Evolutionary conservation across 2,888 invertebrate species (phyloP), one percentile per base, ranked within the genome.

Genomic region (Drosophila monieri): DNA sequence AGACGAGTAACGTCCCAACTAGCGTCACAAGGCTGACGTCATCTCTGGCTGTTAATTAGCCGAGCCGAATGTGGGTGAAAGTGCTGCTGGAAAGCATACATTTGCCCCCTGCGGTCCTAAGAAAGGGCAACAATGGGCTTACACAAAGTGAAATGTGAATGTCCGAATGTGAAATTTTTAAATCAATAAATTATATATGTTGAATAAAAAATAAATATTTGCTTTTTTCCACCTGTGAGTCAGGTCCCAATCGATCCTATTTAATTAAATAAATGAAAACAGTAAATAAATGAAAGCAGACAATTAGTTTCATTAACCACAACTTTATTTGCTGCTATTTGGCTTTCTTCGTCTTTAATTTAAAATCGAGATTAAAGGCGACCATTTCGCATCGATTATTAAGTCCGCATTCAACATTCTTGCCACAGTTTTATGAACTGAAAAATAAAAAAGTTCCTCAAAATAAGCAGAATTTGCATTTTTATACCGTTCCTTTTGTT

Each of bases 401-500:
- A 10, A 2, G 27, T 39, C 57, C 21, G 14, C 41, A 41, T 53
- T 15, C 41, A 41, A 53, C 54, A 25, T 53, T 6, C 54, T 57
- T 30, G 53, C 27, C 27, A 27, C 18, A 12, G 39, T 25, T 48
- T 61, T 15, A 61, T 61, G 23, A 23, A 41, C 61, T 37, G 47
- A 32, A 58, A 41, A 43, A 35, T 35, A 69, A 5, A 35, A 35
- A 52, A 70, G 39, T 37, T 60, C 43, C 44, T 37, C 18, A 48
- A 43, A 60, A 66, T 55, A 39, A 27, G 48, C 49, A 54, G 37
- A 60, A 71, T 69, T 72, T 73, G 75, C 80, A 86, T 80, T 80
- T 80, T 86, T 73, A 73, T 76, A 64, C 78, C 66, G 54, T 84
- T 77, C 68, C 66, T 62, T 72, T 71, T 86, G 66, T 65, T 39